Evolutionary conservation across 2,113 vertebrate species (phyloP).

Genomic region (Chloropsis cyanopogon): DNA sequence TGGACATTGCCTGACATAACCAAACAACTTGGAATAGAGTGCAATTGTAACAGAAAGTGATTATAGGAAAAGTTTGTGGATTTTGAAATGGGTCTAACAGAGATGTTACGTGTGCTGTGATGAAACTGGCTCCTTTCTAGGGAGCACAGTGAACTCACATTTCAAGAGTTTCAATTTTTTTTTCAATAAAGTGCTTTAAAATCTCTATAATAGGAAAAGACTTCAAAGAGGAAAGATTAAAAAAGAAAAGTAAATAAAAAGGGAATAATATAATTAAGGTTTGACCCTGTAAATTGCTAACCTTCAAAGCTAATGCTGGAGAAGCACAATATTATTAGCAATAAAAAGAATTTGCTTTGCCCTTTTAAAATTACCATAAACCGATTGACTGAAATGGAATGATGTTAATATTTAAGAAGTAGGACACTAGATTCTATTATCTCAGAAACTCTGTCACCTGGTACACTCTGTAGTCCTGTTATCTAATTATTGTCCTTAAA

Average conservation of each 20-base stretch:
- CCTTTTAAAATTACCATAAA: slow-evolving; percentile 82
- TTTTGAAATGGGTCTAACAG: neutral
- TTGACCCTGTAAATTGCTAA: slow-evolving; percentile 74
- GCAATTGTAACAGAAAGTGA: neutral
- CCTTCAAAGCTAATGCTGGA: slow-evolving; percentile 74
- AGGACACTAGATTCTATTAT: slow-evolving; percentile 81
- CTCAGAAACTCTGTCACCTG: slow-evolving; percentile 79
- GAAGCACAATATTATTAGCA: slow-evolving; percentile 77
- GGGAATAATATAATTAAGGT: slow-evolving; percentile 67
- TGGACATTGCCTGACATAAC: neutral
- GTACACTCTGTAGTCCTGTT: slow-evolving; percentile 78
- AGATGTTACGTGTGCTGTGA: neutral
- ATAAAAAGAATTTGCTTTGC: slow-evolving; percentile 82
- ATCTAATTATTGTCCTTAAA: slow-evolving; percentile 82
- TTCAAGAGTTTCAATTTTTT: neutral
- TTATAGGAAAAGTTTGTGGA: neutral
- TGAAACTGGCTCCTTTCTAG: neutral
- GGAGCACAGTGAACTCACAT: neutral
- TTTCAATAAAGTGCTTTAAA: slow-evolving; percentile 4
- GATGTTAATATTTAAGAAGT: slow-evolving; percentile 83
- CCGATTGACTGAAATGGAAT: slow-evolving; percentile 77
- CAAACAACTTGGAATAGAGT: neutral
- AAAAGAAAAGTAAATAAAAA: slow-evolving; percentile 66
- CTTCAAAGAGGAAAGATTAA: slow-evolving; percentile 57
- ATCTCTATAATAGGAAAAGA: slow-evolving; percentile 1